Conservation (phyloP, 2,888 invertebrate genomes). For the Pristionchus fissidentatus region DNA sequence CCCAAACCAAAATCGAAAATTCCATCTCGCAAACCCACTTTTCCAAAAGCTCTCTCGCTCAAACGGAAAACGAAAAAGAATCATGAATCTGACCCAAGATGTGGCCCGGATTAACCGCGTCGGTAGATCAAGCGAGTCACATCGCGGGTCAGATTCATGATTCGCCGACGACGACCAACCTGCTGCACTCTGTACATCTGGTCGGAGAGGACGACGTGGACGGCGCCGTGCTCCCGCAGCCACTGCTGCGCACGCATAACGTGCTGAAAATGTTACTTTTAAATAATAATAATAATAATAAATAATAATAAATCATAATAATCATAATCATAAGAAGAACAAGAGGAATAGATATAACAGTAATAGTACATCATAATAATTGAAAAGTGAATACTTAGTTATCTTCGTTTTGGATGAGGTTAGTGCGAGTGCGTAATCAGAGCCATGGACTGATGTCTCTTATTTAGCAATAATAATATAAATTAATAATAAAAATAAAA, state of each 20-base stretch:
- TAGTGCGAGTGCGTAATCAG: too few species aligned
- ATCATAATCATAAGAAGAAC: neutral
- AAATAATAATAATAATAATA: neutral
- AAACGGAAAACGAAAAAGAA: neutral
- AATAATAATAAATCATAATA: constrained; percentile 8
- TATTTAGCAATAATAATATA: too few species aligned
- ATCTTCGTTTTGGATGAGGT: too few species aligned
- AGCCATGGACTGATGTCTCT: too few species aligned
- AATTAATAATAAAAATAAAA: too few species aligned
- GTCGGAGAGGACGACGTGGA: constrained; percentile 83
- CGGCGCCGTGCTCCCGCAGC: constrained; percentile 82
- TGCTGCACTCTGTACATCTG: constrained; percentile 65
- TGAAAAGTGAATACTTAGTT: too few species aligned
- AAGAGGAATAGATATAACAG: neutral
- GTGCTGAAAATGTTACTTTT: constrained; percentile 78
- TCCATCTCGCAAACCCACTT: constrained; percentile 28
- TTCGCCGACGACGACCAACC: constrained; percentile 24
- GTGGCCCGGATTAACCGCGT: neutral
- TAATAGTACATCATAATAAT: too few species aligned
- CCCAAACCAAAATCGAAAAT: constrained; percentile 76
- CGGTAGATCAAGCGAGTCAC: neutral
- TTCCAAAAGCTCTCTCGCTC: neutral
- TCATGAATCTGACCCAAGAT: too few species aligned
- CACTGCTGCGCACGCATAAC: constrained; percentile 87
- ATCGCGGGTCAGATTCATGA: neutral